Percentiles rank a stretch among this genome's conserved stretches.
phyloP scores from a whole-genome alignment of 2,797 vertebrate genomes.

The Cirrhinus mrigala region DNA sequence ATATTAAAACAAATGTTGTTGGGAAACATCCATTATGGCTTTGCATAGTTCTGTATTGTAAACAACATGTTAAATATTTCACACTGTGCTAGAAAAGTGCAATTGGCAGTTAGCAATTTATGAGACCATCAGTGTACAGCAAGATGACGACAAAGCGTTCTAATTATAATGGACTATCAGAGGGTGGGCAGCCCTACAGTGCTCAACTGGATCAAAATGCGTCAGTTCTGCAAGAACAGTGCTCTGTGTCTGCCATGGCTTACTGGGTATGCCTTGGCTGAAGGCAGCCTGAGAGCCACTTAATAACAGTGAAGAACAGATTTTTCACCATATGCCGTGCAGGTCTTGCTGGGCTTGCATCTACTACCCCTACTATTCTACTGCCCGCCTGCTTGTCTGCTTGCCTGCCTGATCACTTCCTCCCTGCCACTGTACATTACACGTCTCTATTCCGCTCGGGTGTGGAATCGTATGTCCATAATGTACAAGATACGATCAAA shows the following conservation, averaged over 20 bases:
- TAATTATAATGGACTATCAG: slow-evolving; percentile 55
- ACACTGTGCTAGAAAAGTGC: not conserved
- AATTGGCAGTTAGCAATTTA: slow-evolving; percentile 20
- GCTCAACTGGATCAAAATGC: slow-evolving; percentile 48
- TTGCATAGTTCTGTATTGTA: not conserved
- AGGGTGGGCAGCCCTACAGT: slow-evolving; percentile 53
- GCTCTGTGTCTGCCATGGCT: slow-evolving; percentile 39
- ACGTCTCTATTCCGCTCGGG: slow-evolving; percentile 32
- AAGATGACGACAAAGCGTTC: slow-evolving; percentile 53
- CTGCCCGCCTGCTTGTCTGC: not conserved
- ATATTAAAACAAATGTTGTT: not conserved
- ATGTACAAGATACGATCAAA: slow-evolving; percentile 20
- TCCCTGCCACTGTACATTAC: slow-evolving; percentile 48
- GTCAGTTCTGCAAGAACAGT: slow-evolving; percentile 55
- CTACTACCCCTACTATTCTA: slow-evolving; percentile 29
- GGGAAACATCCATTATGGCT: not conserved
- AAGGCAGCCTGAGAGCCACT: slow-evolving; percentile 52
- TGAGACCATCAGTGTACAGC: slow-evolving; percentile 42
- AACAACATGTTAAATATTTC: not conserved
- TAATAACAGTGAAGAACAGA: slow-evolving; percentile 63
- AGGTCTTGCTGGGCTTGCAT: slow-evolving; percentile 55
- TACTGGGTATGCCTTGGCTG: slow-evolving; percentile 36
- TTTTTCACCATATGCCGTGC: slow-evolving; percentile 65
- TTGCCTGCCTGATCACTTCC: not conserved
- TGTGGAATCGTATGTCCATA: not conserved